Conservation (phyloP, 2,888 invertebrate genomes). For the Lasioglossum malachurum region DNA sequence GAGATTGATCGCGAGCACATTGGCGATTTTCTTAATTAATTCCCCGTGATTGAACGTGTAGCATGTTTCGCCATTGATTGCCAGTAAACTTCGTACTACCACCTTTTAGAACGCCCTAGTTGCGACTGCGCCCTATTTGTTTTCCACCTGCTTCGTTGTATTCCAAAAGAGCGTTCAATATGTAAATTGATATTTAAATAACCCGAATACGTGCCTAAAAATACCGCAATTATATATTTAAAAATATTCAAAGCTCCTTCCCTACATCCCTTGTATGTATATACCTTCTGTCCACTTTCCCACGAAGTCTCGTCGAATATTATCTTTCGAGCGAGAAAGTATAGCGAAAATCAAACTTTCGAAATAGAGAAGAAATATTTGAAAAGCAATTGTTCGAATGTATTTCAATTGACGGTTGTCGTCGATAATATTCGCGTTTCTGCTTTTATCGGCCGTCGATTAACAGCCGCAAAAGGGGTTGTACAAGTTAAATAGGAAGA, state of each 20-base stretch:
- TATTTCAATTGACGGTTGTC: background rate
- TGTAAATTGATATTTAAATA: slow-evolving; percentile 23
- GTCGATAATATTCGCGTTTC: background rate
- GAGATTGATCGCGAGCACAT: slow-evolving; percentile 19
- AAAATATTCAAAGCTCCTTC: slow-evolving; percentile 6
- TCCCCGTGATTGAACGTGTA: slow-evolving; percentile 33
- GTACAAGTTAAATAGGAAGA: background rate
- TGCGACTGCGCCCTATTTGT: slow-evolving; percentile 65
- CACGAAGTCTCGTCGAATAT: too few relatives aligned
- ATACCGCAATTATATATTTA: slow-evolving; percentile 3
- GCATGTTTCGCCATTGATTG: slow-evolving; percentile 69
- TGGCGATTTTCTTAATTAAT: slow-evolving; percentile 36
- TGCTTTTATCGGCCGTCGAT: slow-evolving; percentile 4
- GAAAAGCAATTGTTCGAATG: background rate
- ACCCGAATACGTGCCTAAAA: slow-evolving; percentile 5
- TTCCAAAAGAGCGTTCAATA: slow-evolving; percentile 9
- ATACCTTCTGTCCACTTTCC: too few relatives aligned
- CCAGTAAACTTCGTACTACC: slow-evolving; percentile 51
- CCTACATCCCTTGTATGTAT: background rate
- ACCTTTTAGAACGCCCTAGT: slow-evolving; percentile 29
- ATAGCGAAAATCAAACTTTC: background rate
- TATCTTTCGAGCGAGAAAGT: background rate
- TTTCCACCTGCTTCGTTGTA: slow-evolving; percentile 19
- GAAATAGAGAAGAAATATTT: background rate
- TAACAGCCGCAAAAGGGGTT: background rate